Base-by-base conservation (phyloP, 2,888 invertebrate species). In the Conomelus anceps region DNA sequence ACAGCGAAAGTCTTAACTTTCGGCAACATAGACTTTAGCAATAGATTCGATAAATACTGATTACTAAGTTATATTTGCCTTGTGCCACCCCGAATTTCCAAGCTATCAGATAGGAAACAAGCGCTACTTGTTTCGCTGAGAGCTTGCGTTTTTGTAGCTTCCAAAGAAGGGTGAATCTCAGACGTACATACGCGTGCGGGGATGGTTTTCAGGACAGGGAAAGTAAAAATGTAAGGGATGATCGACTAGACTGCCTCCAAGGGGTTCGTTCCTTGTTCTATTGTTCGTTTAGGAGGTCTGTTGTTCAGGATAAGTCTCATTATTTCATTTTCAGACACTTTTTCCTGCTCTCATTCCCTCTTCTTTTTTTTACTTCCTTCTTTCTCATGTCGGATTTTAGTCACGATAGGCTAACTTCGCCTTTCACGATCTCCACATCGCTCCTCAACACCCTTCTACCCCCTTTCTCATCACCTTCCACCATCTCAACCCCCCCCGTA, bases 261-360 rank as follows among this genome's bases (percentile, higher is more conserved):
- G 63, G 63, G 63, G 63, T 63, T 20, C 4, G 63, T 63, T 20
- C 11, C 63, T 63, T 7, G 63, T n/a, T 63, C 63, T 63, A 63
- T 63, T 63, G 63, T 63, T 63, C 63, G 63, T 63, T 63, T 63
- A 63, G 63, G 63, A 63, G 63, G n/a, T 63, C 63, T 63, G 63
- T 63, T 63, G 3, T n/a, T 6, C n/a, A 63, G 63, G 63, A 63
- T 63, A 63, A n/a, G 88, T 63, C 63, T 41, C 88, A 84, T 86
- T 86, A 86, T 86, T 86, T 86, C 86, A 86, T 86, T 86, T 86
- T 86, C 86, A 23, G 86, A 86, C 86, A 86, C 86, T 63, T 63
- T 63, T 63, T 41, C 63, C 6, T n/a, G 4, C 1, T 63, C n/a
- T 7, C n/a, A 4, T 63, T 63, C 63, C n/a, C 63, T 6, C 34